Conservation (phyloP, 1,140 invertebrate genomes). For the Pseudomyrmex cubaensis region DNA sequence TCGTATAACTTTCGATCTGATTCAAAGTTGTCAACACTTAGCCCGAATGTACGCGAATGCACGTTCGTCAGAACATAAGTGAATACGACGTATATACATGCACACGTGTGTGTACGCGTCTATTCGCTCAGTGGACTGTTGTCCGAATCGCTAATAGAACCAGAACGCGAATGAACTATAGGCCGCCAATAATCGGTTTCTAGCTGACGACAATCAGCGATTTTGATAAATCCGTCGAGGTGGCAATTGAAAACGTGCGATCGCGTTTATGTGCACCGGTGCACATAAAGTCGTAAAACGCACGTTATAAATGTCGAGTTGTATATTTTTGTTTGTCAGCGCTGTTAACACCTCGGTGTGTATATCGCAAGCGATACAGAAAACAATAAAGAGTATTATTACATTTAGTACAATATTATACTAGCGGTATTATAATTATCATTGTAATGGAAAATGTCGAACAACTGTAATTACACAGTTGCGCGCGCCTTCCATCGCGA, state of each 20-base stretch:
- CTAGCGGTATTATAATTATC: too few relatives aligned
- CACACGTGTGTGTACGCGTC: neutral
- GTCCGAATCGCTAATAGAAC: constrained; percentile 35
- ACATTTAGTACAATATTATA: too few relatives aligned
- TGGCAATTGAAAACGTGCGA: neutral
- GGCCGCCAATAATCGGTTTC: constrained; percentile 25
- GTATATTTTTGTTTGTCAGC: neutral
- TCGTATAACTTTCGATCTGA: constrained; percentile 75
- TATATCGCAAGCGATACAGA: neutral
- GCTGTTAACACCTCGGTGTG: neutral
- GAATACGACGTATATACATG: too few relatives aligned
- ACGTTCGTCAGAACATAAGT: neutral
- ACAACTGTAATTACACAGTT: constrained; percentile 16
- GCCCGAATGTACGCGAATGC: constrained; percentile 23
- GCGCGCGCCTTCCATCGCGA: neutral
- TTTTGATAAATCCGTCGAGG: constrained; percentile 35
- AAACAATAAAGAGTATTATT: too few relatives aligned
- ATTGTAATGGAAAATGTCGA: neutral
- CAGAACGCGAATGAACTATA: neutral
- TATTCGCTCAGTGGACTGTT: neutral
- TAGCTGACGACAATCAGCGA: neutral
- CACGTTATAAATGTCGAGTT: neutral
- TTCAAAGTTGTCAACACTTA: constrained; percentile 64
- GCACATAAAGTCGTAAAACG: too few relatives aligned
- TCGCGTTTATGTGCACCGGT: neutral